Evolutionary conservation across 2,888 invertebrate species (phyloP), one percentile per base, ranked within the genome.

Genomic region (Cryptocephalus moraei): DNA sequence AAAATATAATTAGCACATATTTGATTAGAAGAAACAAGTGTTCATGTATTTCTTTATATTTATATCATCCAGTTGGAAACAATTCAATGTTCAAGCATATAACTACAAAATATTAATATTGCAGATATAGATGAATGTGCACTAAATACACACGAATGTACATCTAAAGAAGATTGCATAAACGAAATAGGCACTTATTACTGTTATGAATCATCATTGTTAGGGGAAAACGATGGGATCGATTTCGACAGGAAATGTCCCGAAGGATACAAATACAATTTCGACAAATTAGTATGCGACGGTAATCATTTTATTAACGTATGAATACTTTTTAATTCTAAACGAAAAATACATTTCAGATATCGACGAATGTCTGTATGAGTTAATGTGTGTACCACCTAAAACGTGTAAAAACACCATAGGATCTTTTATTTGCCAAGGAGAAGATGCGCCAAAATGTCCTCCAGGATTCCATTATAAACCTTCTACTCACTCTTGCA

Each of bases 121-220:
- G 38, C 60, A 80, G 82, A 82, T 68, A 76, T 81, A 51, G 76
- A 81, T 58, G 82, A 82, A 65, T 82, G 82, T 58, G 56, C 59
- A 8, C 56, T 66, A 44, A 67, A 72, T 9, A 57, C 65, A 1
- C 71, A 77, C 54, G 68, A 73, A 33, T 82, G 82, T 61, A 55
- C 57, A 11, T 49, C 57, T 33, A 63, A 59, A 33, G 72, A 73
- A 54, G 65, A 70, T 22, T 81, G 81, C 52, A 65, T 74, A 33
- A 81, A 81, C 58, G 72, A 71, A 22, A 68, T 72, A 39, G 81
- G 81, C 39, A 72, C 72, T 42, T 80, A 73, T 56, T 64, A 67
- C 32, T 81, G 81, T 53, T 65, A 69, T 40, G 65, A 69, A 47
- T 59, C 65, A 55, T 59, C 65, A 55, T 58, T 62, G 41, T 49